phyloP scores from a whole-genome alignment of 53 echinoderm and acorn worm species.

The Luidia sarsii region DNA sequence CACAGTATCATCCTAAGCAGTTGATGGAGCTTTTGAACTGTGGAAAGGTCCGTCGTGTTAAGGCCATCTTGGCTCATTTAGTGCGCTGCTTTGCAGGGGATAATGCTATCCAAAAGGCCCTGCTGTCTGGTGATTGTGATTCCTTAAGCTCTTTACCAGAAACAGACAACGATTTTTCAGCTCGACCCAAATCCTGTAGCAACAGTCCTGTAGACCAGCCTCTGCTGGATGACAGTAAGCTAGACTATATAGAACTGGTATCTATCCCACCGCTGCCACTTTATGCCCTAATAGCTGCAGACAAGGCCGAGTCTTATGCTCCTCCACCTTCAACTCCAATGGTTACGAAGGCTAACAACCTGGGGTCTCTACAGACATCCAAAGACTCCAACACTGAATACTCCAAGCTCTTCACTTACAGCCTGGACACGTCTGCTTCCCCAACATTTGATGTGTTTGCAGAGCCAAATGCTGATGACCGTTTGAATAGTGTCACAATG shows the following conservation, averaged over 20 bases:
- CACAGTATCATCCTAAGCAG: constrained; percentile 97
- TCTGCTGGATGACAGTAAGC: constrained; percentile 66
- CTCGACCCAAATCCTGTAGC: constrained; percentile 62
- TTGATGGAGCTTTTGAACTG: constrained; percentile 97
- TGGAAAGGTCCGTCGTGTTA: constrained; percentile 92
- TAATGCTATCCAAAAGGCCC: constrained; percentile 68
- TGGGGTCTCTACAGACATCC: not conserved
- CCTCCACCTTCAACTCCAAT: constrained; percentile 66
- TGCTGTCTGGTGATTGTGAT: constrained; percentile 69
- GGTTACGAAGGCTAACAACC: constrained; percentile 54
- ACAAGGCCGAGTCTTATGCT: constrained; percentile 62
- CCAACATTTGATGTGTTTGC: constrained; percentile 75
- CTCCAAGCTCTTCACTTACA: constrained; percentile 82
- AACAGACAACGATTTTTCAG: constrained; percentile 65
- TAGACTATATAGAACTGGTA: constrained; percentile 93
- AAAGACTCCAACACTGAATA: constrained; percentile 71
- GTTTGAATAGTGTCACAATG: constrained; percentile 52
- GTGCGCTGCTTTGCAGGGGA: constrained; percentile 98
- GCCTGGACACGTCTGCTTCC: constrained; percentile 56
- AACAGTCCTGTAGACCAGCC: constrained; percentile 85
- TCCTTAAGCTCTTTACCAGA: constrained; percentile 44
- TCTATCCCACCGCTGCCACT: constrained; percentile 96
- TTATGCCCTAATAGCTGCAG: constrained; percentile 88
- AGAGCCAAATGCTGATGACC: constrained; percentile 44
- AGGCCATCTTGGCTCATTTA: constrained; percentile 93